Evolutionary conservation across 2,113 vertebrate species (phyloP).

Genomic region (Trochalopteron elliotii): DNA sequence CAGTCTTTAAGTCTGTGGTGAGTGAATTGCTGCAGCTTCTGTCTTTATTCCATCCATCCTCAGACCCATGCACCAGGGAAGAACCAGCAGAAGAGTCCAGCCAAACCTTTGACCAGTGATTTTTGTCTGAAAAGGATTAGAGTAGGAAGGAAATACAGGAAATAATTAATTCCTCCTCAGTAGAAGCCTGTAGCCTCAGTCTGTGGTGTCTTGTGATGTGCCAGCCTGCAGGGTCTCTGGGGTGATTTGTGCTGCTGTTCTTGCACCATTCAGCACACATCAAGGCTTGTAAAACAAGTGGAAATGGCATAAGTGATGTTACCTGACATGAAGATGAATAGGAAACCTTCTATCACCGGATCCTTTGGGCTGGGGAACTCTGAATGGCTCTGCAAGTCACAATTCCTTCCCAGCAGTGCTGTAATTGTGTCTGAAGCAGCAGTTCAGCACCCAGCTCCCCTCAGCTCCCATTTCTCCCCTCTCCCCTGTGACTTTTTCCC

Average conservation of each 20-base stretch:
- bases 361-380: neutral
- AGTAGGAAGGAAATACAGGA: neutral
- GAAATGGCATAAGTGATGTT: neutral
- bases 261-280: neutral
- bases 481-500: fast-evolving
- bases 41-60: neutral
- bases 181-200: neutral
- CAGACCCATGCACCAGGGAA: neutral
- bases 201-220: neutral
- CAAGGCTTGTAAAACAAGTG: neutral
- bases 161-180: neutral
- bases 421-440: neutral
- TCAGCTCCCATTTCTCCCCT: neutral
- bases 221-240: neutral
- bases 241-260: neutral
- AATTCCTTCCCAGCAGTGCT: neutral
- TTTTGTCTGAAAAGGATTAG: neutral
- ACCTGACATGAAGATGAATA: neutral
- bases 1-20: neutral
- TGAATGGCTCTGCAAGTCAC: neutral
- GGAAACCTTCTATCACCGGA: neutral
- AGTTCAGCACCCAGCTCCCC: neutral
- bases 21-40: neutral
- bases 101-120: neutral
- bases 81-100: neutral